Percentiles rank a stretch among this genome's conserved stretches.
These are phyloP conservation scores for Gymnoscopelus braueri DNA, from an alignment of 2,797 vertebrate species.

Conservation along the genomic window DNA sequence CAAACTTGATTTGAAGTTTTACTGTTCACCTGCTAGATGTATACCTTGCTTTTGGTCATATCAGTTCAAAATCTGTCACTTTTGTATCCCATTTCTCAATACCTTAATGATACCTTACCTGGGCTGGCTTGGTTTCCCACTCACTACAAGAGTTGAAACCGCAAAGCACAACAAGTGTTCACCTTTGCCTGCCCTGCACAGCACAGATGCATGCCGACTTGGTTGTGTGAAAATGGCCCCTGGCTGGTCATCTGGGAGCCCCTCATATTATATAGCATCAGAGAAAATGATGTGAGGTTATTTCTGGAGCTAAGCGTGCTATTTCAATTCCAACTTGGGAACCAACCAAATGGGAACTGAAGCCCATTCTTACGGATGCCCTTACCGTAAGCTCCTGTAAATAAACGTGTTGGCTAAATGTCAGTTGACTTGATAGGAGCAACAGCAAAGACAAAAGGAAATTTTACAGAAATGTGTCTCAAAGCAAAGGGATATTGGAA, in stretches of 20 bases:
- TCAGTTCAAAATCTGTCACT: too few species aligned
- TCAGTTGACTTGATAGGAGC: background rate
- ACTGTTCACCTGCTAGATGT: background rate
- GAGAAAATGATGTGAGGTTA: background rate
- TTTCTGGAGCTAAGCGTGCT: background rate
- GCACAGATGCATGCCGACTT: background rate
- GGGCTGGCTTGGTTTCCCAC: background rate
- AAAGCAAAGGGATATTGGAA: too few species aligned
- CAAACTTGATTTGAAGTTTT: background rate
- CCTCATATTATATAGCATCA: background rate
- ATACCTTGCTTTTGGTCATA: too few species aligned
- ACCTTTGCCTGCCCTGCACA: background rate
- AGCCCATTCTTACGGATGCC: too few species aligned
- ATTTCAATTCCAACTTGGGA: too few species aligned
- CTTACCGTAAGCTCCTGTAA: too few species aligned
- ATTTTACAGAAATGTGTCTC: background rate
- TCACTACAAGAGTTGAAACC: background rate
- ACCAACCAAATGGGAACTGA: too few species aligned
- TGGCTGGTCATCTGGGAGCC: background rate
- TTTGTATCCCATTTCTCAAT: too few species aligned
- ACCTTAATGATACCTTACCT: background rate
- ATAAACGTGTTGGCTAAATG: too few species aligned
- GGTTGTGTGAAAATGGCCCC: slow-evolving; percentile 25
- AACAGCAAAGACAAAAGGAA: slow-evolving; percentile 42
- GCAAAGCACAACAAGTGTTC: background rate